These are phyloP conservation scores for Hypselothyrea guttata DNA, from an alignment of 2,888 invertebrate genomes.

Conservation along the genomic window DNA sequence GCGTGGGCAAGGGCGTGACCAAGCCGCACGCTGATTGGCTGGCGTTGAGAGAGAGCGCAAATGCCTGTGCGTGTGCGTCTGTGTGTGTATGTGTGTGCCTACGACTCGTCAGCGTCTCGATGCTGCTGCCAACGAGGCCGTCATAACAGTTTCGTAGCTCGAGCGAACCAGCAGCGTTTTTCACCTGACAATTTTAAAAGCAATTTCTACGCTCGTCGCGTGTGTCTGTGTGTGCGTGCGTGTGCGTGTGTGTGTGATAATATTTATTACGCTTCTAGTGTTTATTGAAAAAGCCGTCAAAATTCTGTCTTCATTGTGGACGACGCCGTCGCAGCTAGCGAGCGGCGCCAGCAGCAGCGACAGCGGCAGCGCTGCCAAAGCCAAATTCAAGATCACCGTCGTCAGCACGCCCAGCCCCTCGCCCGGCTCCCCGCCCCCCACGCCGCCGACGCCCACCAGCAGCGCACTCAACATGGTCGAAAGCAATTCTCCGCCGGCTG, in stretches of 20 bases:
- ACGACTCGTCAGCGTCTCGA: slow-evolving; percentile 35
- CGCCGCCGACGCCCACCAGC: slow-evolving; percentile 66
- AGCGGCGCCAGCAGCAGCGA: slow-evolving; percentile 68
- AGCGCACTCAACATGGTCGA: slow-evolving; percentile 72
- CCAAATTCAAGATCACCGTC: slow-evolving; percentile 81
- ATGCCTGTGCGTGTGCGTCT: neutral
- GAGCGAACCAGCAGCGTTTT: slow-evolving; percentile 79
- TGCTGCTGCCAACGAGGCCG: slow-evolving; percentile 45
- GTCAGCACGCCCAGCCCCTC: slow-evolving; percentile 79
- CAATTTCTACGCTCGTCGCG: no score
- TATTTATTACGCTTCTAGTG: neutral
- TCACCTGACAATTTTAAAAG: slow-evolving; percentile 14
- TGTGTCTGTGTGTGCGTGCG: slow-evolving; percentile 22
- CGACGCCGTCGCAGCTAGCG: slow-evolving; percentile 81
- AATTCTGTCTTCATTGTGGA: slow-evolving; percentile 83
- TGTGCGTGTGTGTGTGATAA: slow-evolving; percentile 7
- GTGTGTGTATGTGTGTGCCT: slow-evolving; percentile 13
- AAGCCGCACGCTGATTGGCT: slow-evolving; percentile 37
- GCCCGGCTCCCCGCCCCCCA: slow-evolving; percentile 77
- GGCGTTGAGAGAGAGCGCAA: slow-evolving; percentile 23
- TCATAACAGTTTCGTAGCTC: slow-evolving; percentile 82
- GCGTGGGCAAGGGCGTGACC: slow-evolving; percentile 55
- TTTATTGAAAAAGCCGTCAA: slow-evolving; percentile 59
- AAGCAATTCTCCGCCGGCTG: slow-evolving; percentile 75
- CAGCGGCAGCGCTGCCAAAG: slow-evolving; percentile 47